Conservation (phyloP, 1,140 invertebrate species). For the Oreohelix idahoensis region DNA sequence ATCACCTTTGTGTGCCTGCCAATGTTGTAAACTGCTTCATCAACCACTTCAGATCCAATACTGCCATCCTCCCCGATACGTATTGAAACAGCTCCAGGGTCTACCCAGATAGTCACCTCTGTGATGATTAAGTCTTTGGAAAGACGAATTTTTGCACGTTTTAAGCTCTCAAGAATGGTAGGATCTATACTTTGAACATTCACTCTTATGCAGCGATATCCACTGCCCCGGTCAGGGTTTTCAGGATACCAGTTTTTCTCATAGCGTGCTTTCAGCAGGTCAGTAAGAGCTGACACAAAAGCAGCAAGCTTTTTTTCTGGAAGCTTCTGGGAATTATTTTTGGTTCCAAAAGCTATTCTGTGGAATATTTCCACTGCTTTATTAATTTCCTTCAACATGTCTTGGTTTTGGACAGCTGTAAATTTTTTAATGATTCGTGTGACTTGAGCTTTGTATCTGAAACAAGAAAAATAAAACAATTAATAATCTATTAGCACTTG, state of each 20-base stretch:
- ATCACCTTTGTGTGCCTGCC: not conserved
- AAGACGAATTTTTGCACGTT: not conserved
- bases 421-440: too few species aligned
- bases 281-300: slow-evolving; percentile 25
- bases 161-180: slow-evolving; percentile 22
- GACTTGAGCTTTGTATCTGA: not conserved
- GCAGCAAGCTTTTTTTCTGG: slow-evolving; percentile 22
- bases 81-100: slow-evolving; percentile 35
- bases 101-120: slow-evolving; percentile 38
- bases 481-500: too few species aligned
- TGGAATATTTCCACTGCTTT: slow-evolving; percentile 40
- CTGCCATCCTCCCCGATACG: slow-evolving; percentile 40
- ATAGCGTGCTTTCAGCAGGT: slow-evolving; percentile 14
- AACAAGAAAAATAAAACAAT: not conserved
- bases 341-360: slow-evolving; percentile 37
- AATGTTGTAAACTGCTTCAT: slow-evolving; percentile 26
- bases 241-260: slow-evolving; percentile 37
- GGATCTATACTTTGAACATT: slow-evolving; percentile 36
- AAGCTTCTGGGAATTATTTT: slow-evolving; percentile 23
- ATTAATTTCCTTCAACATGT: slow-evolving; percentile 37
- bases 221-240: slow-evolving; percentile 30
- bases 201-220: slow-evolving; percentile 27
- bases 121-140: not conserved
- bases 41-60: slow-evolving; percentile 26
- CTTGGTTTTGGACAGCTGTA: too few species aligned